phyloP scores from a whole-genome alignment of 2,113 vertebrate species.

The Chionis minor region DNA sequence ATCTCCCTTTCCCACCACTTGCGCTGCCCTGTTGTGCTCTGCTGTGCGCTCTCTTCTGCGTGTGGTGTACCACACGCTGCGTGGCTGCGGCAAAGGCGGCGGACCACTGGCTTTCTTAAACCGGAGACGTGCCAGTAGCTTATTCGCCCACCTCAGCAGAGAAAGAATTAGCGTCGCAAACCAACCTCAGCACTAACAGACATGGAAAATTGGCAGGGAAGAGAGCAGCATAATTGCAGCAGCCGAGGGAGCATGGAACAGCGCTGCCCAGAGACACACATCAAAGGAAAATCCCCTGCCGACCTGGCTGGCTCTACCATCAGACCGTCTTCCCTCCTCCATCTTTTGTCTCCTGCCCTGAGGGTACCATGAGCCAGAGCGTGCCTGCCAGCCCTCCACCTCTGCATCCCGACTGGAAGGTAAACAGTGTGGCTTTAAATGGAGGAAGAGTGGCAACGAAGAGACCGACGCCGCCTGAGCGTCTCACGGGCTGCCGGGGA shows the following conservation, averaged over 20 bases:
- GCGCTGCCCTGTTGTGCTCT: neutral
- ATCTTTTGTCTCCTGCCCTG: neutral
- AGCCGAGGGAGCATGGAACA: neutral
- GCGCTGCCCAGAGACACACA: neutral
- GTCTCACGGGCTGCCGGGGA: neutral
- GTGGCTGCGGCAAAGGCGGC: neutral
- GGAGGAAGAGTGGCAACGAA: neutral
- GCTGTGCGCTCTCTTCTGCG: accelerated
- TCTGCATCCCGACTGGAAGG: neutral
- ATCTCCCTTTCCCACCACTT: neutral
- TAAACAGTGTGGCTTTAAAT: neutral
- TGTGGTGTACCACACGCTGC: neutral
- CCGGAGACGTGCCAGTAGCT: neutral
- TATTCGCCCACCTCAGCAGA: neutral
- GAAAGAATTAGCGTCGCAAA: neutral
- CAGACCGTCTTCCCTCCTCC: neutral
- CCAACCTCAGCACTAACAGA: neutral
- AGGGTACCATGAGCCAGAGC: neutral
- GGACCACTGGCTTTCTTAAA: neutral
- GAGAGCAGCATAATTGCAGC: neutral
- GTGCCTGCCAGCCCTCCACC: neutral
- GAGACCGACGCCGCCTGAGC: accelerated
- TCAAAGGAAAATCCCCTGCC: neutral
- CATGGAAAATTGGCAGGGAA: constrained; percentile 24
- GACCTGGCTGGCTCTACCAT: neutral